Evolutionary conservation across 2,888 invertebrate genomes (phyloP), one percentile per base, ranked within the genome.

Genomic region (Pheosia gnoma): DNA sequence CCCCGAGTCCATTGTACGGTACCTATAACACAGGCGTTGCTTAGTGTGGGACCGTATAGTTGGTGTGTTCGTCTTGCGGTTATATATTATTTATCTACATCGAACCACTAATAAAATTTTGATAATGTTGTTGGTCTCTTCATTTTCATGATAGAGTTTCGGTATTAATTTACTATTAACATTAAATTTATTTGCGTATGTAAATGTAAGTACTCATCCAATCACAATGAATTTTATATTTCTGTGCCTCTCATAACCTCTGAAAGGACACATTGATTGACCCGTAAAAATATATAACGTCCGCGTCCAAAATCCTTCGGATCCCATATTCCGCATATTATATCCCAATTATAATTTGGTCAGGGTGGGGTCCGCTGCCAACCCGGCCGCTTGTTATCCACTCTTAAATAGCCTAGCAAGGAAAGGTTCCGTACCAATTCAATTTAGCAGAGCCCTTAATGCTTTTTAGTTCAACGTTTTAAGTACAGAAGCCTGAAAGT

Each of bases 291-390:
- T 73, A 79, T 75, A 74, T 73, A 65, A 72, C 67, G 64, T 73
- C 72, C 77, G 72, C 75, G 72, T 72, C 70, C 72, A 73, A 72
- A 80, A 79, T 75, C 78, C 78, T 78, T 72, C 79, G 85, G 84
- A 86, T 77, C 84, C 82, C 81, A 79, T 85, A 85, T 85, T 86
- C 83, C 84, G 82, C 83, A 87, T 90, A 87, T 88, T 86, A 85
- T 84, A 84, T 80, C 84, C 88, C 89, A 89, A 90, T 90, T 90
- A 90, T 88, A 86, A 90, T 89, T 87, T 88, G 84, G 85, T 86
- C 85, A 82, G 82, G 77, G 72, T 78, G 81, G 79, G 80, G 77
- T 67, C 71, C 78, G 71, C 62, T 71, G 66, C 72, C 66, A 64
- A 71, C 76, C 77, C 81, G 82, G 78, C 84, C 85, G 82, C 88